Base-by-base conservation (phyloP, 2,797 vertebrate genomes). In the Poecilia velifera region DNA sequence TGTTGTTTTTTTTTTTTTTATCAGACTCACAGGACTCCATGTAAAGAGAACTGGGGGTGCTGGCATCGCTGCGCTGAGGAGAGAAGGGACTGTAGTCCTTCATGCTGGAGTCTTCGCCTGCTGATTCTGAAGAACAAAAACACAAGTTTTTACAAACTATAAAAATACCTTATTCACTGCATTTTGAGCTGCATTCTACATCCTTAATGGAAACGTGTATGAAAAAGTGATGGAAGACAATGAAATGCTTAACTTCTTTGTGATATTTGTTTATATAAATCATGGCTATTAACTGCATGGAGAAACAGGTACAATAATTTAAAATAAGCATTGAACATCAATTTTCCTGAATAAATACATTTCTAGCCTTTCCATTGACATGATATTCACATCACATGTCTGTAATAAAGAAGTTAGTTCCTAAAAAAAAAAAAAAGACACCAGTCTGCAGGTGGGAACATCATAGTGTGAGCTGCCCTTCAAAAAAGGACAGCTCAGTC, bases 11-110 rank as follows among this genome's bases (percentile, higher is more conserved):
- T 6, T 13, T 13, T 31, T 31, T 31, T 31, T 31, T 22, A 51
- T 46, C 47, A 73, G 70, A 95, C 96, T 97, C 85, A 97, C 97
- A 92, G 0, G 97, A 95, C 84, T 98, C 97, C 96, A 97, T 93
- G 87, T 96, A 97, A 45, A 97, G 92, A 14, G 97, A 97, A 76
- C 93, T 94, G 72, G 95, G 81, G 31, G 94, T 92, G 91, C 95
- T 96, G 90, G 86, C 84, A 74, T 96, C 95, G 6, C 94, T 95
- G 90, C 89, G 90, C 84, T 94, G 96, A 10, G 92, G 87, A 75
- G 96, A 96, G 87, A 95, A 96, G 46, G 95, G 93, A 73, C 95
- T 83, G 0, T 83, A 95, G 78, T 93, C 95, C 90, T 93, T 96
- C 83, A 91, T 86, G 80, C 89, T 86, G 13, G 79, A 76, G 43